Percentiles rank a stretch among this genome's conserved stretches.
Conservation (phyloP, 30 jellyfish, hydroid and myxozoan species). For the Chrysaora quinquecirrha region DNA sequence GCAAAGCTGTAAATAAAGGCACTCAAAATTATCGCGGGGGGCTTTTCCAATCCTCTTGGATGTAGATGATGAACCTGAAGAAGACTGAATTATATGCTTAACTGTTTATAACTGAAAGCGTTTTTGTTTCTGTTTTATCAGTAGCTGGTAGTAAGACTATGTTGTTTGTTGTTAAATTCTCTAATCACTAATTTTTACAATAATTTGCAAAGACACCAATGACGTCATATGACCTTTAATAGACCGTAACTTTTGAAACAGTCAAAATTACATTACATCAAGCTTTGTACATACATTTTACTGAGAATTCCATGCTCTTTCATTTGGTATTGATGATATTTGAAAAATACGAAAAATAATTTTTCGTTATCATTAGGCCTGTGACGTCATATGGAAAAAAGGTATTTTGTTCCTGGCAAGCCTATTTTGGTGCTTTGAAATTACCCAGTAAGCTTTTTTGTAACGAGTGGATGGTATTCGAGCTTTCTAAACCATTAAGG, state of each 20-base stretch:
- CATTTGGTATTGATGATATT: constrained; percentile 5
- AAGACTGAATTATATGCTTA: neutral
- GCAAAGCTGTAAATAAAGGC: no score
- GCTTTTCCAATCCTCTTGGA: no score
- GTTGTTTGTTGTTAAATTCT: neutral
- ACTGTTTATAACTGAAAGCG: neutral
- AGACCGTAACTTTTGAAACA: constrained; percentile 3
- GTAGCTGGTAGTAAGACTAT: neutral
- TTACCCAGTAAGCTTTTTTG: constrained; percentile 8
- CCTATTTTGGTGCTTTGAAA: constrained; percentile 14
- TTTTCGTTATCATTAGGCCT: constrained; percentile 3
- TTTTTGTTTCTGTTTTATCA: neutral
- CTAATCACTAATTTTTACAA: neutral
- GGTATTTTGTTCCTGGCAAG: constrained; percentile 15
- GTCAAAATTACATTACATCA: neutral
- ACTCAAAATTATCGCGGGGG: no score
- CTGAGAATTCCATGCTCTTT: constrained; percentile 15
- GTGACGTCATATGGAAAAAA: constrained; percentile 2
- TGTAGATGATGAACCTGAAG: constrained; percentile 1
- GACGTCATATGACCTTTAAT: neutral
- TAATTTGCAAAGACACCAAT: neutral
- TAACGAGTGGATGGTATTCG: constrained; percentile 11
- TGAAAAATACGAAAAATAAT: neutral
- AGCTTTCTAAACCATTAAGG: neutral
- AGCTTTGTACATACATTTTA: neutral